These are phyloP conservation scores for Drosophila serrata DNA, from an alignment of 1,140 invertebrate species.

Conservation along the genomic window DNA sequence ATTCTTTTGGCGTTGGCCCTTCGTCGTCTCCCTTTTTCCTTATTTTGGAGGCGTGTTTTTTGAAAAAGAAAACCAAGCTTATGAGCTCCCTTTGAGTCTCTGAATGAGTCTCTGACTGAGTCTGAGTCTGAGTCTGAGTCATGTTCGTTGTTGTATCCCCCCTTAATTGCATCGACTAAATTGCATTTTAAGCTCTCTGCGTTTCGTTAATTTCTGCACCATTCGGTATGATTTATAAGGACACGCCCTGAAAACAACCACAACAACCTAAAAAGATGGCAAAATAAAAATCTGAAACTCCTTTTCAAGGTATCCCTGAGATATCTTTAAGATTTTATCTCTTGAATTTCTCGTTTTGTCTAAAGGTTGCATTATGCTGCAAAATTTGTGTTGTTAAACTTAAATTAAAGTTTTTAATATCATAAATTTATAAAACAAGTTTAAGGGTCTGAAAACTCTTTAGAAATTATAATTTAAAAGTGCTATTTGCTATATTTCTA, in stretches of 20 bases:
- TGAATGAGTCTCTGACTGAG: background rate
- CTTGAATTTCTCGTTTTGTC: background rate
- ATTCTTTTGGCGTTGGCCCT: constrained; percentile 36
- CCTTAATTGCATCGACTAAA: constrained; percentile 75
- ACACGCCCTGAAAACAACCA: constrained; percentile 14
- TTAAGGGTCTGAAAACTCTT: background rate
- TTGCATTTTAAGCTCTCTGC: constrained; percentile 71
- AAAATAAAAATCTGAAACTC: constrained; percentile 1
- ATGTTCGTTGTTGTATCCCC: constrained; percentile 24
- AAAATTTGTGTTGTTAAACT: background rate
- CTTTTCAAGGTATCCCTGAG: constrained; percentile 15
- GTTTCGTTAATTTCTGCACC: constrained; percentile 49
- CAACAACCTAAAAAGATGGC: background rate
- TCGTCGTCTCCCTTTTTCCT: background rate
- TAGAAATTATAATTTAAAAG: too few relatives aligned
- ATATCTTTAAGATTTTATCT: constrained; percentile 4
- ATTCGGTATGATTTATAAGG: constrained; percentile 40
- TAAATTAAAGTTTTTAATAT: constrained; percentile 3
- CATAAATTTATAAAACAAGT: background rate
- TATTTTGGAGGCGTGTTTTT: constrained; percentile 6
- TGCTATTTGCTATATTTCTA: too few relatives aligned
- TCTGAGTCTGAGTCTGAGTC: constrained; percentile 23
- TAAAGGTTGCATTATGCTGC: constrained; percentile 1
- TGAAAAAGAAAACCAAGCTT: background rate
- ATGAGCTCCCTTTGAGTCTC: background rate